Conservation (phyloP, 2,888 invertebrate species). For the Tillus elongatus region DNA sequence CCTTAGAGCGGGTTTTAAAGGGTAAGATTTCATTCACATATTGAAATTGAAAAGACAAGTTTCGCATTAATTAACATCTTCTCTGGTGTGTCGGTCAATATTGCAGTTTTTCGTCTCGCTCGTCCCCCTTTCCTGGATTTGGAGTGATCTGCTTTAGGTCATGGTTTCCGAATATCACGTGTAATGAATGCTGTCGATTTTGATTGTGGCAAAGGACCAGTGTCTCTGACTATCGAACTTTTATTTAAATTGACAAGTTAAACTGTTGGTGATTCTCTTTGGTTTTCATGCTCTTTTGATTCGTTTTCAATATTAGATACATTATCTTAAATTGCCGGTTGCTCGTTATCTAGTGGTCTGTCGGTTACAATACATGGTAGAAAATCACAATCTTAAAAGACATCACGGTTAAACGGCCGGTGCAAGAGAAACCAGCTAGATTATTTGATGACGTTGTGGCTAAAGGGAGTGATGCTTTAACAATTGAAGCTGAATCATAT, state of each 20-base stretch:
- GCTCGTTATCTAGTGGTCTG: conserved; percentile 3
- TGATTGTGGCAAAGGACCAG: conserved; percentile 1
- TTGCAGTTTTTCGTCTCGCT: conserved; percentile 3
- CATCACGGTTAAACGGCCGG: conserved; percentile 11
- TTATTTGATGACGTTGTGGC: conserved; percentile 8
- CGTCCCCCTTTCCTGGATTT: conserved; percentile 1
- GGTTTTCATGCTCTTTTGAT: conserved; percentile 1
- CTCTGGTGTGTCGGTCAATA: conserved; percentile 4
- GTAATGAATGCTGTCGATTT: conserved; percentile 1
- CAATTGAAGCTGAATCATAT: conserved; percentile 26
- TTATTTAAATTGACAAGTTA: not conserved
- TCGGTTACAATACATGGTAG: conserved; percentile 5
- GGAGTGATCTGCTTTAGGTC: conserved; percentile 1
- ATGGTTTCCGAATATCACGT: conserved; percentile 1
- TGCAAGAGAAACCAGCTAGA: conserved; percentile 8
- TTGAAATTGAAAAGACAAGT: too few relatives aligned
- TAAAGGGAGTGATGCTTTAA: conserved; percentile 15
- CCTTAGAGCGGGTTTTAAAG: too few relatives aligned
- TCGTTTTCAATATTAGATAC: too few relatives aligned
- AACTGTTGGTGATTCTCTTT: conserved; percentile 2
- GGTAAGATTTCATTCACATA: too few relatives aligned
- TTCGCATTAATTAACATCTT: conserved; percentile 1
- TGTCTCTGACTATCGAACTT: not conserved
- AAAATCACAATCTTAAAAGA: conserved; percentile 9
- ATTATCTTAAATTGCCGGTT: too few relatives aligned